These are phyloP conservation scores for Pterophyllum scalare DNA, from an alignment of 2,113 vertebrate genomes.

Conservation along the genomic window DNA sequence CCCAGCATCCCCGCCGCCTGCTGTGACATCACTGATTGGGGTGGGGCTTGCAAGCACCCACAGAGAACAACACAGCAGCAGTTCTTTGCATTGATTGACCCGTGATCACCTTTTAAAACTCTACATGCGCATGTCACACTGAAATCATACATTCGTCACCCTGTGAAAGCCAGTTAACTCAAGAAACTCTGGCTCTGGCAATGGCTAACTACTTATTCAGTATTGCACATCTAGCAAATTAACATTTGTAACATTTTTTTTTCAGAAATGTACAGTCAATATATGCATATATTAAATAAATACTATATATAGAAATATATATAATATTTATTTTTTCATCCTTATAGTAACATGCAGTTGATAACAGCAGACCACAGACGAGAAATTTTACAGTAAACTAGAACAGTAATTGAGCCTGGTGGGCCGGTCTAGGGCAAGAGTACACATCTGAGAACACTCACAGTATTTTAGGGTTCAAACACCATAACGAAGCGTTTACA, in stretches of 20 bases:
- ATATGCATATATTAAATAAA: conserved; percentile 78
- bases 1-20: neutral
- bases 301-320: conserved; percentile 79
- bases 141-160: conserved; percentile 63
- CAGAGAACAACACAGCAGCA: neutral
- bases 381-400: conserved; percentile 76
- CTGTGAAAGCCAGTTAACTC: conserved; percentile 55
- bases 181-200: conserved; percentile 56
- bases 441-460: conserved; percentile 73
- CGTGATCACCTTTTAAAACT: conserved; percentile 47
- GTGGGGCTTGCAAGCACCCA: neutral
- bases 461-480: conserved; percentile 62
- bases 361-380: conserved; percentile 81
- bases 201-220: conserved; percentile 70
- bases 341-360: conserved; percentile 80
- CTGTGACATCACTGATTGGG: neutral
- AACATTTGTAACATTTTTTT: conserved; percentile 69
- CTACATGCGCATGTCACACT: conserved; percentile 55
- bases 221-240: conserved; percentile 84
- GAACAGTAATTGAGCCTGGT: conserved; percentile 68
- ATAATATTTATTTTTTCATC: conserved; percentile 72
- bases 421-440: conserved; percentile 53
- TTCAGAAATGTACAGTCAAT: conserved; percentile 79
- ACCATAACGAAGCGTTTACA: conserved; percentile 65
- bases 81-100: conserved; percentile 1